phyloP scores from a whole-genome alignment of 2,888 invertebrate species.

The Empis stercorea region DNA sequence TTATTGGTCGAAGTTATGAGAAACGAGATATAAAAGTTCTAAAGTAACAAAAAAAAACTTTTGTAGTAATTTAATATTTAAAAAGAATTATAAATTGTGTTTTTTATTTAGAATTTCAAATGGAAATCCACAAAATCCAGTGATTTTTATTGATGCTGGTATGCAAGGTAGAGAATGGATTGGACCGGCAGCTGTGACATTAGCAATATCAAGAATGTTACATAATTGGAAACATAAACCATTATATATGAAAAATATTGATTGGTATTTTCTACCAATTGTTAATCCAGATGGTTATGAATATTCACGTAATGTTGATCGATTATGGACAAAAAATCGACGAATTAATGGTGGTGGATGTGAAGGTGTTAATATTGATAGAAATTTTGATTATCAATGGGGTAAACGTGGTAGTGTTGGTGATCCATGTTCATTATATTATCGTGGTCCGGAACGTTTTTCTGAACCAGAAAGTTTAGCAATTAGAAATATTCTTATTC shows the following conservation, averaged over 20 bases:
- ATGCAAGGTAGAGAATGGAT: slow-evolving; percentile 86
- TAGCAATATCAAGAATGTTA: slow-evolving; percentile 56
- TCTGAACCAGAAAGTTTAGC: slow-evolving; percentile 76
- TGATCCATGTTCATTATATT: slow-evolving; percentile 70
- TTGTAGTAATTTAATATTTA: neutral
- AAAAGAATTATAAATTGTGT: too few relatives aligned
- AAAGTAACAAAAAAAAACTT: slow-evolving; percentile 15
- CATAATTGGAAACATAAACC: slow-evolving; percentile 49
- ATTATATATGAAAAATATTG: slow-evolving; percentile 56
- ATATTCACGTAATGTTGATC: slow-evolving; percentile 62
- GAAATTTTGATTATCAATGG: slow-evolving; percentile 81
- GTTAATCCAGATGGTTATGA: slow-evolving; percentile 79
- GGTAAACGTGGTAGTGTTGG: slow-evolving; percentile 64
- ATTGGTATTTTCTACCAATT: slow-evolving; percentile 68
- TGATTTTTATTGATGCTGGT: slow-evolving; percentile 60
- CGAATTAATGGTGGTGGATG: slow-evolving; percentile 45
- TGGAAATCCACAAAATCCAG: slow-evolving; percentile 44
- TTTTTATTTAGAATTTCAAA: slow-evolving; percentile 54
- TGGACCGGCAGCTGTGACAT: slow-evolving; percentile 63
- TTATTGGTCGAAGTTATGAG: slow-evolving; percentile 61
- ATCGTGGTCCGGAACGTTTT: slow-evolving; percentile 61
- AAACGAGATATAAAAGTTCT: slow-evolving; percentile 57
- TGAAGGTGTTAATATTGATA: slow-evolving; percentile 65
- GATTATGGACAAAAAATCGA: slow-evolving; percentile 74
- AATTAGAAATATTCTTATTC: slow-evolving; percentile 37